These are phyloP conservation scores for Adelognathus sp. DNA, from an alignment of 2,888 invertebrate genomes.

Conservation along the genomic window DNA sequence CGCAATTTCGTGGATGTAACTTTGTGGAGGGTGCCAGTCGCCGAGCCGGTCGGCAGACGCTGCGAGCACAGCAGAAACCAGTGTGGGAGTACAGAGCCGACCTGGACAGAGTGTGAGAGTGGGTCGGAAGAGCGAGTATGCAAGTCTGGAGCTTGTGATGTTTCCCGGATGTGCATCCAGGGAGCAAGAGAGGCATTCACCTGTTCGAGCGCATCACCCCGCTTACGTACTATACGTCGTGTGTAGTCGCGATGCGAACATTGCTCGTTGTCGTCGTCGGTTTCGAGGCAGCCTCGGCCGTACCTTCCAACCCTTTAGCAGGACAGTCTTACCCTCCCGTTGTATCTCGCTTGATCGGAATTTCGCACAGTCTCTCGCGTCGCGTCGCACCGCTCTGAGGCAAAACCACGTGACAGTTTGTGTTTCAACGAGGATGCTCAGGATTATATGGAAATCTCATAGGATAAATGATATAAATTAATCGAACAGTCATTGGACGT, in stretches of 20 bases:
- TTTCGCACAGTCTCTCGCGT: slow-evolving; percentile 9
- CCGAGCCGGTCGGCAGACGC: slow-evolving; percentile 16
- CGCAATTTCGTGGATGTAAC: slow-evolving; percentile 78
- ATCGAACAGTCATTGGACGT: no score
- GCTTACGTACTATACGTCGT: background rate
- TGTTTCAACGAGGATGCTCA: background rate
- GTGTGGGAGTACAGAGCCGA: background rate
- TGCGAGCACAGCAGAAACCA: background rate
- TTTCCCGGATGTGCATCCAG: slow-evolving; percentile 11
- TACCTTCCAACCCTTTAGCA: slow-evolving; percentile 13
- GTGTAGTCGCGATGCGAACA: slow-evolving; percentile 43
- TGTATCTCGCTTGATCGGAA: background rate
- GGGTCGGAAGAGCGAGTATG: slow-evolving; percentile 49
- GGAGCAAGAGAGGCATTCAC: background rate
- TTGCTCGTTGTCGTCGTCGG: slow-evolving; percentile 61
- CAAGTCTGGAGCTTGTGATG: slow-evolving; percentile 51
- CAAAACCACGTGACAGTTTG: background rate
- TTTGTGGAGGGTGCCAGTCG: slow-evolving; percentile 64
- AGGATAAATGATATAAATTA: no score
- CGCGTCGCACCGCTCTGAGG: background rate
- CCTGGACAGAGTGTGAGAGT: slow-evolving; percentile 40
- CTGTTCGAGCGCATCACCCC: background rate
- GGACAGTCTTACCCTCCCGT: background rate
- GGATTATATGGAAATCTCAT: background rate
- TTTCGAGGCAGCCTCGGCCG: slow-evolving; percentile 57